Evolutionary conservation across 2,797 vertebrate species (phyloP).

Genomic region (Macropus fuliginosus): DNA sequence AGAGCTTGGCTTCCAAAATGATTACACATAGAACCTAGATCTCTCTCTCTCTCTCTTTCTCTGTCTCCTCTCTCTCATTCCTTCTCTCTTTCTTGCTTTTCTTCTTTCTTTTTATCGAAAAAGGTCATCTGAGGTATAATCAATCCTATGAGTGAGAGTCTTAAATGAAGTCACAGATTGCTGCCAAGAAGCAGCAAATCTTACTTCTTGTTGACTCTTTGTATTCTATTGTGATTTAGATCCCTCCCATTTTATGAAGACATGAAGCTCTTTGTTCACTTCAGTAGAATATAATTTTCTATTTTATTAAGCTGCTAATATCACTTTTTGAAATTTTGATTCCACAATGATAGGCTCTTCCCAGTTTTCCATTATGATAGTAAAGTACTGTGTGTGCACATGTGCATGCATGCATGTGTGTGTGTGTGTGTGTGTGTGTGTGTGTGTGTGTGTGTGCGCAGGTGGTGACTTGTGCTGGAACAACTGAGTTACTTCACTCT

Average conservation of each 20-base stretch:
- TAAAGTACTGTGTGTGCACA: neutral
- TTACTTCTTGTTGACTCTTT: neutral
- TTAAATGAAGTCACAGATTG: neutral
- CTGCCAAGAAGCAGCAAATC: neutral
- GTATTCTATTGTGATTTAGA: neutral
- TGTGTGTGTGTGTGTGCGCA: neutral
- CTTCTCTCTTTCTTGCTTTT: no score
- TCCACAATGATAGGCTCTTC: neutral
- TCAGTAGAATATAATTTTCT: neutral
- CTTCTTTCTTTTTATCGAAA: neutral
- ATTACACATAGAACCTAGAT: neutral
- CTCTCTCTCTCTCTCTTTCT: no score
- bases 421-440: neutral
- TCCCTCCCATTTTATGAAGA: neutral
- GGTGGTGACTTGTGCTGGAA: neutral
- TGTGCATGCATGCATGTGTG: no score
- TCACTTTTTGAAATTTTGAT: neutral
- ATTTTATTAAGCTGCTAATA: neutral
- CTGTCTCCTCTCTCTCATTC: no score
- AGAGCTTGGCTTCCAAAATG: neutral
- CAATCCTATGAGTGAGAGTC: neutral
- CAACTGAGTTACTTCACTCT: neutral
- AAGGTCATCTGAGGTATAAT: neutral
- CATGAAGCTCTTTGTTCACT: neutral
- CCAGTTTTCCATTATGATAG: neutral